Base-by-base conservation (phyloP, 2,113 vertebrate genomes). In the Psilopogon haemacephalus region DNA sequence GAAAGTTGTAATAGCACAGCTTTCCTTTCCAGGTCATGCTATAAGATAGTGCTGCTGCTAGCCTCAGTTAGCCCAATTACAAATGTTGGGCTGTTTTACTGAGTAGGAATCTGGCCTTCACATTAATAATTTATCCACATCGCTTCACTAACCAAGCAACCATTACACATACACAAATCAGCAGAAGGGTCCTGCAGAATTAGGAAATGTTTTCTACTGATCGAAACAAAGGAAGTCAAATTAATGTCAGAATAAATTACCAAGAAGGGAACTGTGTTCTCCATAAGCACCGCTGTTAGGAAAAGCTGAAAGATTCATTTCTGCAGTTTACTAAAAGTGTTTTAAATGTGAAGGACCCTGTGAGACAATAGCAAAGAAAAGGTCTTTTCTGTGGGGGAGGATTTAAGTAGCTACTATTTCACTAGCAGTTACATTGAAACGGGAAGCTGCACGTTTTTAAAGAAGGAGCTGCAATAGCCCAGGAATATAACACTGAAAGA, bases 81-180 rank as follows among this genome's bases (percentile, higher is more conserved):
- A 84, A 70, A 87, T 44, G 44, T 40, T 70, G 35, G 56, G 30
- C 52, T 73, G 35, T 46, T 90, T 42, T 32, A 60, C 52, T 77
- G 88, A 90, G 62, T 70, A 77, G 42, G 60, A 85, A 91, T 70
- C 71, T 90, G 79, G 46, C 84, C 77, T 93, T 90, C 86, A 79
- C 64, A 48, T 96, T 90, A 91, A 95, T 93, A 84, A 96, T 96
- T 94, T 90, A 95, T 68, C 91, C 50, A 35, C 59, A 70, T 72
- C 19, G 6, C 88, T 88, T 86, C 73, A 37, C 94, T 88, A 88
- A 79, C 73, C 64, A 85, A 65, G 77, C 84, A 65, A 40, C 77
- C 37, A 72, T 93, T 69, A 69, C 63, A 75, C 15, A 87, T 35
- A 73, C 67, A 78, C 55, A 89, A 79, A 96, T 73, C 80, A 63